Conservation (phyloP, 2,888 invertebrate species). For the Chironomus tentans region DNA sequence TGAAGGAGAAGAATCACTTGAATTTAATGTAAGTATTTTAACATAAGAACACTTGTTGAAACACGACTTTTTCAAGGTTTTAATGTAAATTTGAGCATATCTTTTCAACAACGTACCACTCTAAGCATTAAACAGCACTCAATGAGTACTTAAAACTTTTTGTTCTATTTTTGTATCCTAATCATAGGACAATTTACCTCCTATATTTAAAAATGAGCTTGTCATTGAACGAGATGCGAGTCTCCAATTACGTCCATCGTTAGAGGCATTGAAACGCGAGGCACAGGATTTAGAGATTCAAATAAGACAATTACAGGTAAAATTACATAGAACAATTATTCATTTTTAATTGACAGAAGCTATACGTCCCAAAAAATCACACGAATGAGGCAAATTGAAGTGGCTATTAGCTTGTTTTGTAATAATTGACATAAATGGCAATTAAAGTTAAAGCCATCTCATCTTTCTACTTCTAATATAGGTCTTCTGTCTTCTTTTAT, state of each 20-base stretch:
- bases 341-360: background rate
- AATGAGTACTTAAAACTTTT: background rate
- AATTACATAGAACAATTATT: background rate
- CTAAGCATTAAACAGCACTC: background rate
- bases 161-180: background rate
- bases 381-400: too few relatives aligned
- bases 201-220: slow-evolving; percentile 72
- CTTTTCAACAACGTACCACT: too few relatives aligned
- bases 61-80: too few relatives aligned
- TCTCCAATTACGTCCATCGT: slow-evolving; percentile 59
- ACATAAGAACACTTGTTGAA: too few relatives aligned
- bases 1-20: slow-evolving; percentile 42
- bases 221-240: slow-evolving; percentile 68
- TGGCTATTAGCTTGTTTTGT: too few relatives aligned
- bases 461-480: too few relatives aligned
- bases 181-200: slow-evolving; percentile 57
- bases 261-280: slow-evolving; percentile 74
- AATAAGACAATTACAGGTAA: slow-evolving; percentile 69
- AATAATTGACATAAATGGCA: too few relatives aligned
- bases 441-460: too few relatives aligned
- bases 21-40: slow-evolving; percentile 42
- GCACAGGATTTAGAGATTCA: slow-evolving; percentile 74
- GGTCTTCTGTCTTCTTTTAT: too few relatives aligned
- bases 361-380: too few relatives aligned
- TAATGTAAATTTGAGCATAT: too few relatives aligned